phyloP scores from a whole-genome alignment of 2,797 vertebrate genomes.

The Telmatherina bonti region DNA sequence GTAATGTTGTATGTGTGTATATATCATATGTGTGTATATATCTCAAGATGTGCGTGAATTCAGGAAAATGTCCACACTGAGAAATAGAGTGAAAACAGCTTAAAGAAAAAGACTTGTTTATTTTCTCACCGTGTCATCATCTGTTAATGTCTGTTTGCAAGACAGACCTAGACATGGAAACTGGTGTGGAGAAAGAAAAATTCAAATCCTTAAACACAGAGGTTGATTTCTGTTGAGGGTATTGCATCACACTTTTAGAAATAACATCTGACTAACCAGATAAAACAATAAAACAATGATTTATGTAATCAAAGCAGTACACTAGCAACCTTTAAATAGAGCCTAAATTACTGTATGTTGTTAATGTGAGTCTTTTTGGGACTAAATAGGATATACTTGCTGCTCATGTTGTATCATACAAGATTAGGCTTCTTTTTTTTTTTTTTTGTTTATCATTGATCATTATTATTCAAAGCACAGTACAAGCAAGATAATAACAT shows the following conservation, averaged over 20 bases:
- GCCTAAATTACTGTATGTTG: background rate
- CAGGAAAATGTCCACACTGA: slow-evolving; percentile 15
- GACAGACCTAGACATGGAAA: slow-evolving; percentile 25
- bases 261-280: slow-evolving; percentile 8
- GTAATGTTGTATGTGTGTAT: no score
- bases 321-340: background rate
- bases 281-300: slow-evolving; percentile 1
- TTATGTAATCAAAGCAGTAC: background rate
- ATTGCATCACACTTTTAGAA: background rate
- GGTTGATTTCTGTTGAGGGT: background rate
- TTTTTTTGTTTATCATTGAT: no score
- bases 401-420: background rate
- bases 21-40: no score
- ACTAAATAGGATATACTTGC: background rate
- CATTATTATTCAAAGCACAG: background rate
- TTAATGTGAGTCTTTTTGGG: background rate
- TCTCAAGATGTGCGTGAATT: slow-evolving; percentile 18
- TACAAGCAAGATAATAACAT: background rate
- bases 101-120: slow-evolving; percentile 55
- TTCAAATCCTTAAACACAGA: slow-evolving; percentile 1
- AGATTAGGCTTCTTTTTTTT: background rate
- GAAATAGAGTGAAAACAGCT: slow-evolving; percentile 40
- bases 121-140: slow-evolving; percentile 59
- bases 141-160: slow-evolving; percentile 48
- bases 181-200: slow-evolving; percentile 12